Evolutionary conservation across 2,797 vertebrate genomes (phyloP).

Genomic region (Enteromius argenteus): DNA sequence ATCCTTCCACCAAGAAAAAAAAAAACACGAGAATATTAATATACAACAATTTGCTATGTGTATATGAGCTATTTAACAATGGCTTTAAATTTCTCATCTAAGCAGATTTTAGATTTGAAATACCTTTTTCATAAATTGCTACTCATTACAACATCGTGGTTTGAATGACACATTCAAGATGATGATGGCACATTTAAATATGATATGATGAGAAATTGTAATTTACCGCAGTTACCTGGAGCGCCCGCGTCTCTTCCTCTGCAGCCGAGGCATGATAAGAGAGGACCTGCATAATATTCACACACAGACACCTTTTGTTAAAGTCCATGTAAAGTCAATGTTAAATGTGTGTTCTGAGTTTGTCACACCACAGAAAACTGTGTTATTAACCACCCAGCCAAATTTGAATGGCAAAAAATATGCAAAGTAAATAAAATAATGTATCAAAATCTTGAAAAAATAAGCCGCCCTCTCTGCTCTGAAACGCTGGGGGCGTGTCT

Average conservation of each 20-base stretch:
- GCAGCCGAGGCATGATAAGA: slow-evolving; percentile 94
- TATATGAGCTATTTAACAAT: too few species aligned
- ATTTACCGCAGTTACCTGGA: slow-evolving; percentile 95
- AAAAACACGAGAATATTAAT: background rate
- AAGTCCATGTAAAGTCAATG: background rate
- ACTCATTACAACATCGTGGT: background rate
- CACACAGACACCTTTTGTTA: background rate
- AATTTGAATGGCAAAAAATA: too few species aligned
- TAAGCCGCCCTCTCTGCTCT: too few species aligned
- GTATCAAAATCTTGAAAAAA: too few species aligned
- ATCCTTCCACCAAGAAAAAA: background rate
- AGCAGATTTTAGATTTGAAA: background rate
- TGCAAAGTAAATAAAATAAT: too few species aligned
- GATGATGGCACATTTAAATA: background rate
- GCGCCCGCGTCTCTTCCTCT: slow-evolving; percentile 90
- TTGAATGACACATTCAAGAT: background rate
- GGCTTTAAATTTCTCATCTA: background rate
- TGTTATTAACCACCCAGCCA: too few species aligned
- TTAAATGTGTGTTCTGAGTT: too few species aligned
- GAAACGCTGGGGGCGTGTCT: too few species aligned
- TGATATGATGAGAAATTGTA: slow-evolving; percentile 61
- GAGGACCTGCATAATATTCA: slow-evolving; percentile 82
- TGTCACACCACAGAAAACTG: too few species aligned
- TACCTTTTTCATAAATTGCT: background rate
- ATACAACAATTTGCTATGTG: background rate